A percentile compares a stretch with the other conserved stretches of the same genome.
These are phyloP conservation scores for Myotis myotis DNA, from an alignment of 2,797 vertebrate genomes.

Conservation along the genomic window DNA sequence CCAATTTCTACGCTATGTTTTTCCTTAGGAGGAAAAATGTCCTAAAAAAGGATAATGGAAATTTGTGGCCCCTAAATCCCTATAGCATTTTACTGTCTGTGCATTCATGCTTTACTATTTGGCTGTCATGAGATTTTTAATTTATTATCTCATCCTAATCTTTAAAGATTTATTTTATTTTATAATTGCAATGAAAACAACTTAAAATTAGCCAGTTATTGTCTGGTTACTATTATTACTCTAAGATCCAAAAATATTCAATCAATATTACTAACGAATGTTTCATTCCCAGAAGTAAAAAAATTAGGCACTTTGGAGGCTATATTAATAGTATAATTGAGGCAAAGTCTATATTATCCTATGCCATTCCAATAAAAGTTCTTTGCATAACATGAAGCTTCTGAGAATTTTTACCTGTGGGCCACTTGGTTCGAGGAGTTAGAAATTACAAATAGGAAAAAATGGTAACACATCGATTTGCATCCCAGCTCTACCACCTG, in stretches of 20 bases:
- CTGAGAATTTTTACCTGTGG: constrained; percentile 20
- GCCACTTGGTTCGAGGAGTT: neutral
- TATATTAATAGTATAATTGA: neutral
- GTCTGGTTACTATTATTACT: neutral
- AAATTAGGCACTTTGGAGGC: neutral
- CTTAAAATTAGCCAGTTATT: constrained; percentile 27
- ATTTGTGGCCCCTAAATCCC: neutral
- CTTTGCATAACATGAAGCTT: neutral
- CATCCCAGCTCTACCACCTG: neutral
- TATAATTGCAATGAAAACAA: neutral
- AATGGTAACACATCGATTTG: neutral
- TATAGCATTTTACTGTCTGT: neutral
- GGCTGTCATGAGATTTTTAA: neutral
- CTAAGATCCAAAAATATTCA: constrained; percentile 27
- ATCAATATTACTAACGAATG: constrained; percentile 22
- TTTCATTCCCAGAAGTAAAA: constrained; percentile 46
- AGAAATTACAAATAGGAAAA: constrained; percentile 7
- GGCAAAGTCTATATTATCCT: neutral
- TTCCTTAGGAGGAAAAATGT: constrained; percentile 4
- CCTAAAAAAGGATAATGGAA: neutral
- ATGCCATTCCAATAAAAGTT: neutral
- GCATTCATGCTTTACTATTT: constrained; percentile 4
- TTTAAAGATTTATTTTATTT: constrained; percentile 5
- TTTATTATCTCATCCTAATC: constrained; percentile 31
- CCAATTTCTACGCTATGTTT: neutral